These are phyloP conservation scores for Diarsia mendica DNA, from an alignment of 2,888 invertebrate genomes.

Conservation along the genomic window DNA sequence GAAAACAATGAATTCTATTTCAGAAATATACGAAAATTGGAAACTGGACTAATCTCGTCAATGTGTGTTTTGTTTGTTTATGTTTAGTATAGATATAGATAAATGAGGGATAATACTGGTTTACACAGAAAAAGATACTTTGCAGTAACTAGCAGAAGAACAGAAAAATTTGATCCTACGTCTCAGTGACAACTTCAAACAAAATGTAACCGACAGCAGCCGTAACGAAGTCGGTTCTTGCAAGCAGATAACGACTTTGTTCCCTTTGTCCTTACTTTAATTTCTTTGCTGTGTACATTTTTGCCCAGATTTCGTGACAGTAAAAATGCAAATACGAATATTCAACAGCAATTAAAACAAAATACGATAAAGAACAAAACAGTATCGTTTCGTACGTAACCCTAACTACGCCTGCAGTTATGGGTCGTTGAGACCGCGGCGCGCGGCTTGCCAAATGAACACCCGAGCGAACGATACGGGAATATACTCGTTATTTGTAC, in stretches of 20 bases:
- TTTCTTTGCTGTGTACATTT: neutral
- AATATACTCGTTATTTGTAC: conserved; percentile 9
- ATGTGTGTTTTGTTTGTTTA: too few species aligned
- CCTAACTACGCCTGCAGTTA: conserved; percentile 37
- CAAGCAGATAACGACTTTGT: neutral
- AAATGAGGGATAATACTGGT: neutral
- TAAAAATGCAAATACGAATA: neutral
- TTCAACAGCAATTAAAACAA: neutral
- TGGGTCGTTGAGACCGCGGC: conserved; percentile 33
- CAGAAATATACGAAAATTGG: neutral
- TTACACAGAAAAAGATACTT: too few species aligned
- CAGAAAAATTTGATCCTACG: neutral
- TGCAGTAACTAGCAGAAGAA: neutral
- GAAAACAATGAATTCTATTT: neutral
- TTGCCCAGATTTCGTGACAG: neutral
- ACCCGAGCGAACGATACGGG: conserved; percentile 12
- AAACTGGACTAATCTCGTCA: neutral
- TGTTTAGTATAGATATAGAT: neutral
- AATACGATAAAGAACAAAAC: conserved; percentile 15
- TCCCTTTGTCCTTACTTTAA: neutral
- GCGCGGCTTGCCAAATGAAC: conserved; percentile 40
- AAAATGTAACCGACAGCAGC: neutral
- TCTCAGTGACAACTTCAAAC: neutral
- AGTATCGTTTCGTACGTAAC: conserved; percentile 5
- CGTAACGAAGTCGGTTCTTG: neutral